Evolutionary conservation across 1,140 invertebrate species (phyloP).

Genomic region (Aphelenchoides besseyi): DNA sequence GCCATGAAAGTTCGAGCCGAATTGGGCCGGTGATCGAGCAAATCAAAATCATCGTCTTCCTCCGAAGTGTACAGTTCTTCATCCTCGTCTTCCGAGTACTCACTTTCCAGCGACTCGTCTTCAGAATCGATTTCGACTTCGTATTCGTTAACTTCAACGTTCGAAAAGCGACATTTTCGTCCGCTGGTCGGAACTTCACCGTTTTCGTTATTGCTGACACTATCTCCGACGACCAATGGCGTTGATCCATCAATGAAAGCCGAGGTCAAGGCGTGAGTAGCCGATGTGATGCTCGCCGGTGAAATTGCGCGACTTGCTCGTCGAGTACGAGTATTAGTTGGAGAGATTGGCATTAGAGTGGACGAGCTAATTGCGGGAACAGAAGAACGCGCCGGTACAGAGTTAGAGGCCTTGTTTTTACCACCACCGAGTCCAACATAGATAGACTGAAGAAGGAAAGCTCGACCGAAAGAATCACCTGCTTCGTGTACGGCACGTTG

Average conservation of each 20-base stretch:
- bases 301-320: neutral
- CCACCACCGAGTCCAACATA: conserved; percentile 10
- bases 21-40: neutral
- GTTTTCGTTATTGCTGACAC: neutral
- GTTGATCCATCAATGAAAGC: neutral
- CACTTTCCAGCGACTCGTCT: neutral
- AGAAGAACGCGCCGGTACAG: neutral
- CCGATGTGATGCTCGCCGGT: neutral
- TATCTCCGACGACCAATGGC: neutral
- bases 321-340: neutral
- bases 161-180: conserved; percentile 19
- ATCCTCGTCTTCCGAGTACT: conserved; percentile 13
- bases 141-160: conserved; percentile 22
- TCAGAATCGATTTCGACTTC: conserved; percentile 34
- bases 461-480: conserved; percentile 42
- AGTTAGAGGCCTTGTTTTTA: neutral
- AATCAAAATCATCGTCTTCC: neutral
- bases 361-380: neutral
- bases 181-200: neutral
- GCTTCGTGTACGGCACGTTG: conserved; percentile 50
- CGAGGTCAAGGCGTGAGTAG: conserved; percentile 5
- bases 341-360: neutral
- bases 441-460: conserved; percentile 7
- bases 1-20: neutral
- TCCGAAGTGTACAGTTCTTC: neutral